Evolutionary conservation across 2,113 vertebrate genomes (phyloP).

Genomic region (Bambusicola thoracicus): DNA sequence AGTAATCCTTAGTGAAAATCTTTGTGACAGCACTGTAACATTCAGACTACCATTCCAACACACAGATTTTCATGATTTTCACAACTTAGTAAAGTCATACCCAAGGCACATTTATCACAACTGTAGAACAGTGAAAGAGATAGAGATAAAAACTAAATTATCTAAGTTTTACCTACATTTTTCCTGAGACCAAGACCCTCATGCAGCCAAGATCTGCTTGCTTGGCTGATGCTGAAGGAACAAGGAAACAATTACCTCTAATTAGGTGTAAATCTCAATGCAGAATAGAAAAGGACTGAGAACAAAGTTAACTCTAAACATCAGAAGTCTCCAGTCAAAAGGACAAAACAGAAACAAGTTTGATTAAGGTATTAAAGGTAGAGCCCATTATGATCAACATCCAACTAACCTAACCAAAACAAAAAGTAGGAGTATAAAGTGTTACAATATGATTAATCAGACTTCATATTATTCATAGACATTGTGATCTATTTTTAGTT

Average conservation of each 20-base stretch:
- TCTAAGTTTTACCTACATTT: background rate
- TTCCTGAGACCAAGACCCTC: background rate
- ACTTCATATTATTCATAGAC: background rate
- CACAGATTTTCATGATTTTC: background rate
- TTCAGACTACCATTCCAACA: background rate
- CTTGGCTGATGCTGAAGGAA: background rate
- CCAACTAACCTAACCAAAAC: background rate
- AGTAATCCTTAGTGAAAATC: background rate
- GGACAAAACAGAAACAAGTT: background rate
- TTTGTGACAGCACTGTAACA: background rate
- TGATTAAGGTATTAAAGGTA: background rate
- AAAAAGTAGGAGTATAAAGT: background rate
- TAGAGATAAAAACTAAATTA: background rate
- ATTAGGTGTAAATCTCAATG: background rate
- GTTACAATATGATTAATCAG: background rate
- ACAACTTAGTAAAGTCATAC: background rate
- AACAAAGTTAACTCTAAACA: constrained; percentile 13
- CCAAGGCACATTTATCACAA: background rate
- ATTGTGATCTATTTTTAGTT: background rate
- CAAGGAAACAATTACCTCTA: constrained; percentile 30
- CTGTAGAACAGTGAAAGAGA: background rate
- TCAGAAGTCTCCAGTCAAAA: constrained; percentile 23
- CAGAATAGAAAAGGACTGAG: background rate
- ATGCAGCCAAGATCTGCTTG: background rate
- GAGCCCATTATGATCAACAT: background rate